Conservation (phyloP, 2,888 invertebrate species). For the Chouioia cunea region DNA sequence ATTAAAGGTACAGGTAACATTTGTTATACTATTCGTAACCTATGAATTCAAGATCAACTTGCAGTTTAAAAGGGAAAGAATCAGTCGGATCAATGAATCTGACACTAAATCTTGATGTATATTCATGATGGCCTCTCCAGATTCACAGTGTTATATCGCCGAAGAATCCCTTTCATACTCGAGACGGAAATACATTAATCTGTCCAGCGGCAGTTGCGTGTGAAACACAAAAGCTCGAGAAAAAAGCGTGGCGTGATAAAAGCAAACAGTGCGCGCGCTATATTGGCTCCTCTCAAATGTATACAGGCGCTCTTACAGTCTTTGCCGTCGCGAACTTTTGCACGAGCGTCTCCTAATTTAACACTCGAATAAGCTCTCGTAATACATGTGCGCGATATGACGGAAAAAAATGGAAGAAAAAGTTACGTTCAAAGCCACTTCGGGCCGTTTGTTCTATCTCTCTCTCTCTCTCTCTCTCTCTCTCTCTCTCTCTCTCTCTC, state of each 20-base stretch:
- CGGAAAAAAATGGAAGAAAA: not conserved
- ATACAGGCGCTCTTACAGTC: conserved; percentile 12
- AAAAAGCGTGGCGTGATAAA: conserved; percentile 5
- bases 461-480: not conserved
- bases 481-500: conserved; percentile 17
- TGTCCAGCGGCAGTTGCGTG: not conserved
- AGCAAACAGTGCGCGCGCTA: conserved; percentile 24
- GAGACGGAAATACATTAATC: conserved; percentile 25
- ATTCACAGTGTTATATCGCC: conserved; percentile 12
- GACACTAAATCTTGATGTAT: no score
- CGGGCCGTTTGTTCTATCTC: conserved; percentile 39
- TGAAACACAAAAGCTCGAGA: conserved; percentile 24
- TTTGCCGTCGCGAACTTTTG: conserved; percentile 13
- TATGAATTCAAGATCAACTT: no score
- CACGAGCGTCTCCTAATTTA: conserved; percentile 44
- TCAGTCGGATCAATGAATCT: no score
- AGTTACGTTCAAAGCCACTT: conserved; percentile 25
- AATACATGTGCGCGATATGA: conserved; percentile 11
- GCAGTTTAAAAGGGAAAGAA: no score
- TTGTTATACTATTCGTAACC: no score
- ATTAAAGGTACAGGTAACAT: no score
- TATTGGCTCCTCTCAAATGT: conserved; percentile 12
- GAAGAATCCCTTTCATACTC: conserved; percentile 11
- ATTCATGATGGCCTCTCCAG: no score
- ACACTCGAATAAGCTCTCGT: conserved; percentile 44